phyloP scores from a whole-genome alignment of 2,888 invertebrate genomes.

The Notodonta dromedarius region DNA sequence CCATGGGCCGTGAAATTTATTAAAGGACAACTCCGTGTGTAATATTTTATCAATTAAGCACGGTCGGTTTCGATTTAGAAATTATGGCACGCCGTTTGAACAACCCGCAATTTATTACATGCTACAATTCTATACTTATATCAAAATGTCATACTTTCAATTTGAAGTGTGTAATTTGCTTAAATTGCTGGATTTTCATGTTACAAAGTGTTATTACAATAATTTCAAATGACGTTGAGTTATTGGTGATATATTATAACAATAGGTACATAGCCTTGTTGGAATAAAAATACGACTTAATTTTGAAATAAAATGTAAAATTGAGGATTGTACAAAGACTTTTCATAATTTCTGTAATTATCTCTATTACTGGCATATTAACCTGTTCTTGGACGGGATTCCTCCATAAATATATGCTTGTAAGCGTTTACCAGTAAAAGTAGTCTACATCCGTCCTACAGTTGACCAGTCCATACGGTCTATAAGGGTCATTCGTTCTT shows the following conservation, averaged over 20 bases:
- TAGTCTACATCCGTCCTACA: conserved; percentile 32
- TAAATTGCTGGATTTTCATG: conserved; percentile 47
- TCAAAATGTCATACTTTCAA: conserved; percentile 58
- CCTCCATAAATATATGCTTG: conserved; percentile 5
- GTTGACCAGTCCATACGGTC: conserved; percentile 44
- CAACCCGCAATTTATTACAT: conserved; percentile 64
- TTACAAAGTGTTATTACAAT: conserved; percentile 17
- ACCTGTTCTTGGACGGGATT: too few relatives aligned
- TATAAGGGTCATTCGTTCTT: conserved; percentile 71
- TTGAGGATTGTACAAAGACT: neutral
- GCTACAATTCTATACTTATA: conserved; percentile 55
- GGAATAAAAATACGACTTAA: neutral
- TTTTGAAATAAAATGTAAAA: neutral
- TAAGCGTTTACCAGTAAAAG: conserved; percentile 33
- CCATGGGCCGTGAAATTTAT: conserved; percentile 76
- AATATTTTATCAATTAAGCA: conserved; percentile 79
- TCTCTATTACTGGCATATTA: neutral
- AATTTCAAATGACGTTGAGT: conserved; percentile 23
- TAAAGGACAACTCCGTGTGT: conserved; percentile 65
- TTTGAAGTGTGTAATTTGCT: conserved; percentile 53
- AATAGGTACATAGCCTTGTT: neutral
- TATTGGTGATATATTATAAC: conserved; percentile 20
- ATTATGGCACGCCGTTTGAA: conserved; percentile 65
- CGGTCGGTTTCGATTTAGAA: conserved; percentile 71
- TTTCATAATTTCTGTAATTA: neutral